Evolutionary conservation across 2,113 vertebrate genomes (phyloP), one percentile per base, ranked within the genome.

Genomic region (Protobothrops mucrosquamatus): DNA sequence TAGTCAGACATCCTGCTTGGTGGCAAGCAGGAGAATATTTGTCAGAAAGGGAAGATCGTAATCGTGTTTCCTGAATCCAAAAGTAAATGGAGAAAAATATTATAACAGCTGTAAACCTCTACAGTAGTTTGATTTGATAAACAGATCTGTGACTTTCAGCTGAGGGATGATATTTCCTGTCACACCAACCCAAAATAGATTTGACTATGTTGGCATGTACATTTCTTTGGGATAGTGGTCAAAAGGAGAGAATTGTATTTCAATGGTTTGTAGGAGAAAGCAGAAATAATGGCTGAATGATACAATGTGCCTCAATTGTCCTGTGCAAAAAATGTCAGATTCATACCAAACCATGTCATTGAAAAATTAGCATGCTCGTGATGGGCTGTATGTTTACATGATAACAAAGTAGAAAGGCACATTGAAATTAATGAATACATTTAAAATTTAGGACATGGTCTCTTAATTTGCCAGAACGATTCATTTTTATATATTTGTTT

Each of bases 221-320:
- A 94, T 92, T 96, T 95, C 92, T 85, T 92, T 93, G 94, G 95
- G 94, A 95, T 92, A 92, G 91, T 52, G 69, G 51, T 95, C 95
- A 95, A 94, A 92, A 96, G 0, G 87, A 93, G 8, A 94, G 57
- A 87, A 90, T 87, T 0, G 0, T 52, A 92, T 59, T 94, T 93
- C 95, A 92, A 85, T 92, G 93, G 91, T 74, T 87, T 64, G 43
- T 23, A 48, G 23, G 69, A 89, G 39, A 6, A 24, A 54, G 11
- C 93, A 92, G 88, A 93, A 56, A 51, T 51, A 54, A 29, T 91
- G 91, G 88, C 87, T 86, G 61, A 95, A 91, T 6, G 94, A 87
- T 39, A 39, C 4, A 29, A 0, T 51, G 29, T 55, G 8, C 92
- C 18, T 64, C 93, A 94, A 95, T 96, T 59, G 26, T 95, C 74